Evolutionary conservation across 1,140 invertebrate genomes (phyloP).

Genomic region (Drosophila athabasca): DNA sequence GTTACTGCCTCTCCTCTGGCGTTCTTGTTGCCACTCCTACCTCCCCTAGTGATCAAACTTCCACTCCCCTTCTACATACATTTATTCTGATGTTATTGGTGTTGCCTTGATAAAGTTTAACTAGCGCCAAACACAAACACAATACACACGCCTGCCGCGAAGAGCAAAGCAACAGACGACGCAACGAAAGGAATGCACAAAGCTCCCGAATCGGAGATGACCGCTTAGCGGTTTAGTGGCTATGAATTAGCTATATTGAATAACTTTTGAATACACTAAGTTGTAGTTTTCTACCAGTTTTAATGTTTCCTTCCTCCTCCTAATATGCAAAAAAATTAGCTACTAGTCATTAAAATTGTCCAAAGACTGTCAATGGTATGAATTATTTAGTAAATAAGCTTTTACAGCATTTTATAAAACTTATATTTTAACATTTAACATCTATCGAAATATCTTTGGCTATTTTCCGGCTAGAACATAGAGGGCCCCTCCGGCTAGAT

Average conservation of each 20-base stretch:
- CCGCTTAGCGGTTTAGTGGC: neutral
- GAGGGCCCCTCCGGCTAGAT: neutral
- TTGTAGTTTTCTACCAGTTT: no score
- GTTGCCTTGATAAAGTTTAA: slow-evolving; percentile 74
- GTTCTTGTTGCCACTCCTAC: no score
- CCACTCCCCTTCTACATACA: neutral
- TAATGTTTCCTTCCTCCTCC: no score
- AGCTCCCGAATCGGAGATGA: slow-evolving; percentile 18
- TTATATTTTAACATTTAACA: no score
- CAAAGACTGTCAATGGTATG: no score
- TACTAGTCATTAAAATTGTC: no score
- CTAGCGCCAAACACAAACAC: slow-evolving; percentile 65
- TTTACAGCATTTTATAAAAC: no score
- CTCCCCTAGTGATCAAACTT: neutral
- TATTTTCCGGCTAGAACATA: neutral
- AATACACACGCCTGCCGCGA: slow-evolving; percentile 38
- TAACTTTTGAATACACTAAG: no score
- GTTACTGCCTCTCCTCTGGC: slow-evolving; percentile 4
- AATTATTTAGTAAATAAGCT: no score
- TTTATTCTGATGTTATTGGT: neutral
- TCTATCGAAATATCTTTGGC: no score
- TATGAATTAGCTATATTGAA: no score
- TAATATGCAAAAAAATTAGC: no score
- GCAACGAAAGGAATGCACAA: slow-evolving; percentile 45
- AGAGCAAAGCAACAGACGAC: neutral